phyloP scores from a whole-genome alignment of 2,888 invertebrate species.

The Drosophila setosimentum region DNA sequence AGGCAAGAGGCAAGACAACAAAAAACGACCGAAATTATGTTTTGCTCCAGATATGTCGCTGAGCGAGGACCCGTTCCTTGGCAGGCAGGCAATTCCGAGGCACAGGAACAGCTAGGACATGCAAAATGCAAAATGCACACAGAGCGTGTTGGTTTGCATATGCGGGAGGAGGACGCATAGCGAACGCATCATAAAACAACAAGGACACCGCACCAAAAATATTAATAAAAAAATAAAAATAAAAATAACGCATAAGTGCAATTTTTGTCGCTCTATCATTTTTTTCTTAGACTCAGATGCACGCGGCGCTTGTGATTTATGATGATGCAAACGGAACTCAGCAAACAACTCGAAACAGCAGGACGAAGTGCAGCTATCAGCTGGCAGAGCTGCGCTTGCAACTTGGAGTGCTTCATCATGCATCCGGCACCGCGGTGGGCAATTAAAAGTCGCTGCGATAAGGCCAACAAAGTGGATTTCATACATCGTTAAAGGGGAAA shows the following conservation, averaged over 20 bases:
- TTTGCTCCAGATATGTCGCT: slow-evolving; percentile 65
- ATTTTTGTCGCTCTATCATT: slow-evolving; percentile 42
- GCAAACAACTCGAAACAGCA: slow-evolving; percentile 51
- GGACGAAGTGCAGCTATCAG: slow-evolving; percentile 46
- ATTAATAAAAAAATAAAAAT: slow-evolving; percentile 55
- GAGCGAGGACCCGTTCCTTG: slow-evolving; percentile 15
- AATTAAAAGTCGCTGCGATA: slow-evolving; percentile 59
- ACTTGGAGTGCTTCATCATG: slow-evolving; percentile 12
- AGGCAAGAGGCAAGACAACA: slow-evolving; percentile 34
- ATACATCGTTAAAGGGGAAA: slow-evolving; percentile 59
- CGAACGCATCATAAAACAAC: slow-evolving; percentile 68
- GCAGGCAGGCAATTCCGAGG: slow-evolving; percentile 22
- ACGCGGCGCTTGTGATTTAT: slow-evolving; percentile 81
- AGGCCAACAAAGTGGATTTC: slow-evolving; percentile 49
- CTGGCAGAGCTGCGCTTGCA: slow-evolving; percentile 1
- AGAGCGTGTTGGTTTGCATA: slow-evolving; percentile 68
- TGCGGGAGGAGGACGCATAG: slow-evolving; percentile 49
- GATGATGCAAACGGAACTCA: slow-evolving; percentile 70
- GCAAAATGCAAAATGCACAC: slow-evolving; percentile 31
- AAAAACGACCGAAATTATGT: slow-evolving; percentile 52
- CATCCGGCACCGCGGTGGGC: slow-evolving; percentile 45
- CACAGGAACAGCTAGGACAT: slow-evolving; percentile 34
- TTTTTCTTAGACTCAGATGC: slow-evolving; percentile 54
- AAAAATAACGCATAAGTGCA: slow-evolving; percentile 54
- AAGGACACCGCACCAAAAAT: slow-evolving; percentile 64